Evolutionary conservation across 2,888 invertebrate genomes (phyloP).

Genomic region (Nasonovia ribisnigri): DNA sequence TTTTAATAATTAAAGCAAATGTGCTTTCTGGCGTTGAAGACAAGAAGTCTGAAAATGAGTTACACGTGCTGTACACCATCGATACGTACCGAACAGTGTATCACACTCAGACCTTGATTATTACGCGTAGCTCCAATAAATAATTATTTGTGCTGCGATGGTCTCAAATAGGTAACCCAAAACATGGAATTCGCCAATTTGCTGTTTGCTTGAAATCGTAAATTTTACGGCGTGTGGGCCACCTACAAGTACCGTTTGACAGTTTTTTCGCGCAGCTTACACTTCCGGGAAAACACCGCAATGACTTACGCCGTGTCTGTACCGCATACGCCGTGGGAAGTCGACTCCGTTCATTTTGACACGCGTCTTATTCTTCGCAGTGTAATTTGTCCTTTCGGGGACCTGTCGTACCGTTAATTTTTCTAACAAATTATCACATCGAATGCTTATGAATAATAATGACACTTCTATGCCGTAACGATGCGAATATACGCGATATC

Average conservation of each 20-base stretch:
- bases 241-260: too few species aligned
- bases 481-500: conserved; percentile 14
- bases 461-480: not conserved
- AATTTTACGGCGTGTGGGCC: too few species aligned
- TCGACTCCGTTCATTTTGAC: not conserved
- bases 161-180: not conserved
- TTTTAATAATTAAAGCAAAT: too few species aligned
- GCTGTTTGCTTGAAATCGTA: too few species aligned
- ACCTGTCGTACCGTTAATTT: not conserved
- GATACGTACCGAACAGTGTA: too few species aligned
- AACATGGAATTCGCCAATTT: not conserved
- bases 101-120: too few species aligned
- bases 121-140: too few species aligned
- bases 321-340: not conserved
- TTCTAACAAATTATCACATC: not conserved
- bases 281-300: not conserved
- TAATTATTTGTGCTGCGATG: too few species aligned
- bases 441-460: not conserved
- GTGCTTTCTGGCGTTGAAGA: too few species aligned
- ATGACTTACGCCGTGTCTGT: too few species aligned
- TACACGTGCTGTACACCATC: too few species aligned
- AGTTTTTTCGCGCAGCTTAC: not conserved
- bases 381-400: not conserved
- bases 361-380: not conserved
- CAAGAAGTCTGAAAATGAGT: too few species aligned